phyloP scores from a whole-genome alignment of 2,113 vertebrate species.

The human region GRCh38 chr12:4062001-4062500 shows the following conservation, averaged over 20 bases:
- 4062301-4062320: no score
- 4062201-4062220: no score
- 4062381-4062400: not conserved
- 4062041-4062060: not conserved
- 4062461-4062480: not conserved
- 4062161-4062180: not conserved
- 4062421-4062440: not conserved
- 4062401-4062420: not conserved
- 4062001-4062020: not conserved
- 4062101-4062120: not conserved
- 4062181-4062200: not conserved
- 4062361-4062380: no score
- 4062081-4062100: not conserved
- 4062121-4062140: not conserved
- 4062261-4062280: no score
- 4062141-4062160: not conserved
- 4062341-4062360: no score
- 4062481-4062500: not conserved
- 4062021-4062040: not conserved
- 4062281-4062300: no score
- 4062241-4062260: no score
- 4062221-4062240: no score
- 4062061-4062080: not conserved
- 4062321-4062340: no score
- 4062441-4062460: not conserved